A percentile compares a stretch with the other conserved stretches of the same genome.
These are phyloP conservation scores for Podarcis raffonei DNA, from an alignment of 2,113 vertebrate species.

Conservation along the genomic window DNA sequence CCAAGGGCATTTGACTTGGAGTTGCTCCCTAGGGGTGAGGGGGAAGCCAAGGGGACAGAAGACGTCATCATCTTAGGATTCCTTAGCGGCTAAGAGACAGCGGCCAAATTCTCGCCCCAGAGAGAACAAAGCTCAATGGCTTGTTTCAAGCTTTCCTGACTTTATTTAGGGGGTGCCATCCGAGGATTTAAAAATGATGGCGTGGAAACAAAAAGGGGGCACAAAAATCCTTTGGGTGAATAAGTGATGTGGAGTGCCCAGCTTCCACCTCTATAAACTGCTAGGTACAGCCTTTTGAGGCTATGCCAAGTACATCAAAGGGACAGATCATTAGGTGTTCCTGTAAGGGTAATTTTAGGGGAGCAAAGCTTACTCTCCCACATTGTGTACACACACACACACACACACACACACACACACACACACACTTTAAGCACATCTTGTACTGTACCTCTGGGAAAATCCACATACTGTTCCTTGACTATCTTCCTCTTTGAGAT, in stretches of 20 bases:
- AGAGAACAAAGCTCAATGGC: not conserved
- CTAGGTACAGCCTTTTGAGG: not conserved
- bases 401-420: too few relatives aligned
- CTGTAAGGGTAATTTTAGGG: not conserved
- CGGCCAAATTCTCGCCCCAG: not conserved
- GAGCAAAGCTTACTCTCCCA: not conserved
- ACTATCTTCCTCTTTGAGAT: not conserved
- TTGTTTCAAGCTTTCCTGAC: not conserved
- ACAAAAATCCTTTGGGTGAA: not conserved
- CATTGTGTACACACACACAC: not conserved
- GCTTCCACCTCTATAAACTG: not conserved
- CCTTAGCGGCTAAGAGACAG: not conserved
- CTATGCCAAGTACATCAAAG: not conserved
- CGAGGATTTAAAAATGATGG: not conserved
- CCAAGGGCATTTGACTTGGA: constrained; percentile 88
- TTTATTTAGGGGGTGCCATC: not conserved
- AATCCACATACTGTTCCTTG: not conserved
- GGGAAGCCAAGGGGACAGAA: not conserved
- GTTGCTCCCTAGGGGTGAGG: constrained; percentile 78
- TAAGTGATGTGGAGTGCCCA: not conserved
- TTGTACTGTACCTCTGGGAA: not conserved
- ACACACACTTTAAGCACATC: too few relatives aligned
- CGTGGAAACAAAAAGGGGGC: too few relatives aligned
- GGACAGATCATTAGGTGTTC: not conserved
- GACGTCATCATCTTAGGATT: not conserved